These are phyloP conservation scores for Drosophila paranaensis DNA, from an alignment of 2,888 invertebrate species.

Conservation along the genomic window DNA sequence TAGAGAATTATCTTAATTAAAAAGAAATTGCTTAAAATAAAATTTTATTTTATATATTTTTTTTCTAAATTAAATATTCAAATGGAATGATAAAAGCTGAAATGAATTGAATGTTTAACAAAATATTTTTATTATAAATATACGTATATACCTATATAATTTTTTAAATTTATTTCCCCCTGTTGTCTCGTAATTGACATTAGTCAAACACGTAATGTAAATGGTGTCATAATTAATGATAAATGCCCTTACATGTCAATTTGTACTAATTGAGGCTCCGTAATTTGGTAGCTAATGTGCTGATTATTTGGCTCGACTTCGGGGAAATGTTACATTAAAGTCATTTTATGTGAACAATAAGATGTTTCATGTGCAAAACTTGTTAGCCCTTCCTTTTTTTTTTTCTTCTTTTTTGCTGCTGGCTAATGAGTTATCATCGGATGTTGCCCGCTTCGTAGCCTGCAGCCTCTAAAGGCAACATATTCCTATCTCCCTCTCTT, in stretches of 20 bases:
- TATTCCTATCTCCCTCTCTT: conserved; percentile 7
- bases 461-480: conserved; percentile 37
- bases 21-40: no score
- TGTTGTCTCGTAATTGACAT: not conserved
- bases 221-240: conserved; percentile 31
- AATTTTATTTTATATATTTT: not conserved
- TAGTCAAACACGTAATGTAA: conserved; percentile 8
- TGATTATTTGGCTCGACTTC: conserved; percentile 1
- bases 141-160: no score
- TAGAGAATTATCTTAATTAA: no score
- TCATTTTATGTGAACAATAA: conserved; percentile 23
- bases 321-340: conserved; percentile 26
- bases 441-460: conserved; percentile 40
- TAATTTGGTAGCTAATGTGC: conserved; percentile 13
- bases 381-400: conserved; percentile 4
- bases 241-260: conserved; percentile 12
- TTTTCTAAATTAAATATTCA: not conserved
- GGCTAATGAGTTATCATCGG: conserved; percentile 61
- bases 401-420: not conserved
- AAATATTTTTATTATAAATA: not conserved
- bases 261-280: conserved; percentile 1
- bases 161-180: no score
- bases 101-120: not conserved
- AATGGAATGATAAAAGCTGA: not conserved
- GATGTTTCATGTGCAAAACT: conserved; percentile 39